Evolutionary conservation across 2,888 invertebrate species (phyloP).

Genomic region (Agrochola lota): DNA sequence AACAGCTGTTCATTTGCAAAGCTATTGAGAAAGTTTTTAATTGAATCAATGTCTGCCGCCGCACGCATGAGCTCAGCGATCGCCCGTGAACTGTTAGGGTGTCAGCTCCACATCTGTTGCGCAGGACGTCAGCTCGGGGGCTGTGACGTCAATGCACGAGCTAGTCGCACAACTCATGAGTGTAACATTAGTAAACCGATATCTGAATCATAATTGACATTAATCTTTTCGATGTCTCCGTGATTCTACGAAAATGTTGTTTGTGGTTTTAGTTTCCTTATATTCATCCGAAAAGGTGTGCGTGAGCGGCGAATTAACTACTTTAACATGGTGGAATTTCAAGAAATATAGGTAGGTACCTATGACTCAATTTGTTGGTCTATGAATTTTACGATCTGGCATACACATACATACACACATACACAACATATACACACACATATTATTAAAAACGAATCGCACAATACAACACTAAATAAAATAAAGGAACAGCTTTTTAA

Average conservation of each 20-base stretch:
- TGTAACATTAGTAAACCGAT: neutral
- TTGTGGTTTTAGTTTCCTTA: neutral
- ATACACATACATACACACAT: neutral
- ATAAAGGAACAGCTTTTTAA: neutral
- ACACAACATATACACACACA: neutral
- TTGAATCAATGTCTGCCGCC: neutral
- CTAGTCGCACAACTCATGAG: neutral
- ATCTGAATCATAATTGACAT: slow-evolving; percentile 14
- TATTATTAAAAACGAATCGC: neutral
- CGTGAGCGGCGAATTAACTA: neutral
- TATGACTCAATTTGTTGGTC: slow-evolving; percentile 12
- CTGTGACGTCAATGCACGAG: slow-evolving; percentile 44
- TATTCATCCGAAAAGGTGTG: neutral
- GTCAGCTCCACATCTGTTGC: slow-evolving; percentile 29
- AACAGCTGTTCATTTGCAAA: slow-evolving; percentile 11
- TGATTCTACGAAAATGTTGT: slow-evolving; percentile 1
- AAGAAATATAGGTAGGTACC: neutral
- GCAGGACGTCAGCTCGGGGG: slow-evolving; percentile 10
- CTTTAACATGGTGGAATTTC: neutral
- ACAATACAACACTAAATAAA: neutral
- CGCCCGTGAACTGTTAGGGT: neutral
- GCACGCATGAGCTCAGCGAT: neutral
- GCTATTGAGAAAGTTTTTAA: slow-evolving; percentile 1
- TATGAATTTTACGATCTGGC: neutral
- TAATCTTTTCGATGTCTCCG: neutral